A percentile compares a stretch with the other conserved stretches of the same genome.
These are phyloP conservation scores for Rhizoglyphus robini DNA, from an alignment of 1,140 invertebrate genomes.

Conservation along the genomic window DNA sequence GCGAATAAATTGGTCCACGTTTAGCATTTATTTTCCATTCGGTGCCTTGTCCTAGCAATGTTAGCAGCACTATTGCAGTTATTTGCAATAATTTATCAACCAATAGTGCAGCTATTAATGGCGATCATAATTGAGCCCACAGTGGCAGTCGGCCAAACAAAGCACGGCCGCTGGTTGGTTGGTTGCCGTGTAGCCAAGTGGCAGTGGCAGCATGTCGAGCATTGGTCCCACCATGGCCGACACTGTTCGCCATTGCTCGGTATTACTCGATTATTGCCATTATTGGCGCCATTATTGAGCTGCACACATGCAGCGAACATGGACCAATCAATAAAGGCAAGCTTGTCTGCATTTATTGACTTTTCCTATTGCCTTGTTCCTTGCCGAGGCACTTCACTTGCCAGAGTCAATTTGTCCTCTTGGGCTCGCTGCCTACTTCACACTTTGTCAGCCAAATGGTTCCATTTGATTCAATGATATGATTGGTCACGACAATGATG, in stretches of 20 bases:
- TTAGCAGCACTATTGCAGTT: not conserved
- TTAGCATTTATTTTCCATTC: not conserved
- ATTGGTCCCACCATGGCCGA: not conserved
- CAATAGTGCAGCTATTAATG: slow-evolving; percentile 5
- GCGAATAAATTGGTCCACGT: not conserved
- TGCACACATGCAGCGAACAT: not conserved
- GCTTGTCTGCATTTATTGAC: slow-evolving; percentile 6
- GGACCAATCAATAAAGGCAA: slow-evolving; percentile 3
- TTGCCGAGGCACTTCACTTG: too few species aligned
- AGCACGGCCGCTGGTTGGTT: not conserved
- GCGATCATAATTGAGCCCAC: not conserved
- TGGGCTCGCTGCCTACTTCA: too few species aligned
- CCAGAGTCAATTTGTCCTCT: too few species aligned
- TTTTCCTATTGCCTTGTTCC: not conserved
- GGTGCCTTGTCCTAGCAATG: not conserved
- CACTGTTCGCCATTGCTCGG: too few species aligned
- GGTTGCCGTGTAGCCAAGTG: too few species aligned
- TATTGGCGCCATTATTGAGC: not conserved
- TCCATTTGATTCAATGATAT: too few species aligned
- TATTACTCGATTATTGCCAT: slow-evolving; percentile 8
- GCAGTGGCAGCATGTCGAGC: too few species aligned
- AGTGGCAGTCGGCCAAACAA: too few species aligned
- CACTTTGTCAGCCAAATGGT: too few species aligned
- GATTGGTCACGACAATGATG: too few species aligned
- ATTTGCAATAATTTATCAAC: not conserved